Evolutionary conservation across 1,140 invertebrate species (phyloP).

Genomic region (Pogonomyrmex barbatus): DNA sequence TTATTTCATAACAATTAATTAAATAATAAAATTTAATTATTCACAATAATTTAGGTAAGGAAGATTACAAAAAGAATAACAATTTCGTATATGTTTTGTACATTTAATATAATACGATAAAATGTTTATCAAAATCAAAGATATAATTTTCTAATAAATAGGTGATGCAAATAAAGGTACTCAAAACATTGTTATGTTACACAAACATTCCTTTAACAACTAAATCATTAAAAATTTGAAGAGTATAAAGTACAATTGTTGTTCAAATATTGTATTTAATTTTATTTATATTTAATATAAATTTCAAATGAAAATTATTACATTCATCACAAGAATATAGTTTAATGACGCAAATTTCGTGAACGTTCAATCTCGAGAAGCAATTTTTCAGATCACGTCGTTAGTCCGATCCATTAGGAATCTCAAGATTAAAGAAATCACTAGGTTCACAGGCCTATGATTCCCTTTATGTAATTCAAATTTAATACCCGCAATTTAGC

Average conservation of each 20-base stretch:
- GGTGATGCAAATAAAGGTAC: not conserved
- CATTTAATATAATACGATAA: not conserved
- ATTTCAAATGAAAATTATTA: conserved; percentile 45
- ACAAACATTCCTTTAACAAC: not conserved
- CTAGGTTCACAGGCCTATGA: conserved; percentile 40
- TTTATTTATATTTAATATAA: too few species aligned
- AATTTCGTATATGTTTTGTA: not conserved
- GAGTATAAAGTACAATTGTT: conserved; percentile 2
- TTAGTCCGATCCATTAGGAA: conserved; percentile 49
- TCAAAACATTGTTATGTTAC: not conserved
- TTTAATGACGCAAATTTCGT: conserved; percentile 19
- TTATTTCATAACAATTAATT: not conserved
- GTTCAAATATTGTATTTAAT: conserved; percentile 23
- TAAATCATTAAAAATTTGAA: conserved; percentile 30
- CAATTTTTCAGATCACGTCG: conserved; percentile 32
- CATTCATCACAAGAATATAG: conserved; percentile 17
- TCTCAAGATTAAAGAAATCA: conserved; percentile 48
- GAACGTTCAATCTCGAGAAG: conserved; percentile 44
- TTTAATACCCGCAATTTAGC: conserved; percentile 52
- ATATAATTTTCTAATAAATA: not conserved
- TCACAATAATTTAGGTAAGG: not conserved
- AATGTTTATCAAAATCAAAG: not conserved
- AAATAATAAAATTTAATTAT: not conserved
- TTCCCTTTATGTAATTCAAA: conserved; percentile 48
- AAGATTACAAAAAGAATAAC: not conserved